Base-by-base conservation (phyloP, 2,797 vertebrate genomes). In the Hippopotamyrus pictus region DNA sequence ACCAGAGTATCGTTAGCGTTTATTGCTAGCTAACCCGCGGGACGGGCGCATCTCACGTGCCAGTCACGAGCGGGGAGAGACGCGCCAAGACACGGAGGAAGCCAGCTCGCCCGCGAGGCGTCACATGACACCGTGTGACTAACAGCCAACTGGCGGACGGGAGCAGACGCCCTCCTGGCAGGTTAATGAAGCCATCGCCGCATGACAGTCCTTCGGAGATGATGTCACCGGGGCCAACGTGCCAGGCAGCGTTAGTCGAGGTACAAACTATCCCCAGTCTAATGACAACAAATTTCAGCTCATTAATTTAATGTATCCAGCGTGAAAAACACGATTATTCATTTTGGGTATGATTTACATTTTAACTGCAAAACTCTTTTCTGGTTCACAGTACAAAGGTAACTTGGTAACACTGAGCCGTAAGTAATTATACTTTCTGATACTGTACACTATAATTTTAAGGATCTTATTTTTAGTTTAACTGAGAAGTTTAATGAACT, bases 401-500 rank as follows among this genome's bases (percentile, higher is more conserved):
- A 73, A 37, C 12, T 73, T 2, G 1, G 69, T 73, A 73, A 73
- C 14, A 73, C 33, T 73, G 6, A 79, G 6, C 6, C 7, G 1
- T n/a, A 44, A 19, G 33, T 19, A 44, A 79, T 79, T 5, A 46
- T 82, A 46, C 14, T 82, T 44, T 46, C 6, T 22, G 41, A 44
- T 46, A 44, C n/a, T 9, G 57, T 79, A 46, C 9, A 82, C 8
- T 82, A 82, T 46, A 46, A 46, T 82, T 44, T 46, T 82, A 73
- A 73, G 69, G 33, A 73, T 73, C 69, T 73, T 73, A 73, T 73
- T 73, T 73, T 73, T 73, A 73, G 33, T 73, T 73, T 73, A 73
- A 19, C 76, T 82, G 76, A 8, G 17, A 19, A 46, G 37, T n/a
- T 73, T 14, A 73, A 73, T 73, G 25, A 37, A 12, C 65, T 73